Conservation (phyloP, 2,888 invertebrate species). For the Amorpha juglandis region DNA sequence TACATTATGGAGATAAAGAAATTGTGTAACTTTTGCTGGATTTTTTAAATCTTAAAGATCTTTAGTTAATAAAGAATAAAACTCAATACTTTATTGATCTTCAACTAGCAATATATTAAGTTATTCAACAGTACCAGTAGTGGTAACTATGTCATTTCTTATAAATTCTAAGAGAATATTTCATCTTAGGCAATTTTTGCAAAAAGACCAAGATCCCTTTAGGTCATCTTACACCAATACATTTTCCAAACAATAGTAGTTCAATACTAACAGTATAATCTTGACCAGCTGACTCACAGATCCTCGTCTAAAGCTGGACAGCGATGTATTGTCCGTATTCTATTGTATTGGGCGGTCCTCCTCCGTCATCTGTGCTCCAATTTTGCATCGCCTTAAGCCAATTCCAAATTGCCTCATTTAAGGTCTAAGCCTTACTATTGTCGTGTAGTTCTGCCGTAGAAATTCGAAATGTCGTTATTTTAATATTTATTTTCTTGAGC, state of each 20-base stretch:
- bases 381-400: slow-evolving; percentile 22
- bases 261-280: not conserved
- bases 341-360: slow-evolving; percentile 10
- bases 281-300: not conserved
- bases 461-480: no score
- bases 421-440: not conserved
- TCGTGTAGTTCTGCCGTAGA: not conserved
- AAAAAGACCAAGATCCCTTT: not conserved
- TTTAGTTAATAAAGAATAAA: no score
- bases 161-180: not conserved
- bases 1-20: no score
- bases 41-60: no score
- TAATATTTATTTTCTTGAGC: not conserved
- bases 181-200: no score
- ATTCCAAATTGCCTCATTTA: slow-evolving; percentile 12
- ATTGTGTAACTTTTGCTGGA: no score
- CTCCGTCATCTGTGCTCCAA: slow-evolving; percentile 11
- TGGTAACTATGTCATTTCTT: not conserved
- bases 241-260: not conserved
- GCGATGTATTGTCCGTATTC: not conserved
- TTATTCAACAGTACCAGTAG: no score
- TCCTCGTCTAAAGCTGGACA: slow-evolving; percentile 6
- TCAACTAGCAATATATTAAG: no score
- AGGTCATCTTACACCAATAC: not conserved
- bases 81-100: no score